phyloP scores from a whole-genome alignment of 2,797 vertebrate genomes.

The Rhinatrema bivittatum region DNA sequence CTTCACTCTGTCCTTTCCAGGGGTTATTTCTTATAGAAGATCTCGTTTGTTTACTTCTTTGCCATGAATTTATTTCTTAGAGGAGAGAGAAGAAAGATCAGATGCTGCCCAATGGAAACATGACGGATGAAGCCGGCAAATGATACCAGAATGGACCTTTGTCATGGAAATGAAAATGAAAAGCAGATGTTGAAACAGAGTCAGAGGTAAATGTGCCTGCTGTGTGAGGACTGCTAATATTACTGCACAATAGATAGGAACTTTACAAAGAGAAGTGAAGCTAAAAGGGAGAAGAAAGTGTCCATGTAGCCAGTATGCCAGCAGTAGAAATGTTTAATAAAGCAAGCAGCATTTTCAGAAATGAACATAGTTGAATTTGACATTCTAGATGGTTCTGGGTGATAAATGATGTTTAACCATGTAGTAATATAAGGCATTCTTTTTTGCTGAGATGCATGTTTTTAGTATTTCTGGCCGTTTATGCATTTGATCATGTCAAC shows the following conservation, averaged over 20 bases:
- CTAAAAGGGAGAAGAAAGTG: too few species aligned
- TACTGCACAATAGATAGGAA: conserved; percentile 33
- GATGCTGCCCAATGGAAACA: conserved; percentile 33
- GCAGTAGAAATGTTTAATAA: too few species aligned
- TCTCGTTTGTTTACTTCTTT: conserved; percentile 29
- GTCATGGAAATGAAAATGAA: conserved; percentile 56
- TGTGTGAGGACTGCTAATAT: conserved; percentile 20
- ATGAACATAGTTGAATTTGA: too few species aligned
- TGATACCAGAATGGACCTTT: conserved; percentile 35
- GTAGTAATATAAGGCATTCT: too few species aligned
- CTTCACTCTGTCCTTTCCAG: fast-evolving
- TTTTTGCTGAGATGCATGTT: too few species aligned
- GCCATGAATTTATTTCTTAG: conserved; percentile 31
- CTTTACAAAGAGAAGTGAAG: too few species aligned
- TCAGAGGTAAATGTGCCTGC: conserved; percentile 31
- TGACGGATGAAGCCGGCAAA: conserved; percentile 35
- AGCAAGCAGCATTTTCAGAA: too few species aligned
- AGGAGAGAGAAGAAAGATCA: conserved; percentile 30
- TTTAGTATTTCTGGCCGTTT: too few species aligned
- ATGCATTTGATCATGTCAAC: too few species aligned
- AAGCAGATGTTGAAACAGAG: conserved; percentile 50
- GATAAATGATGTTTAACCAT: too few species aligned
- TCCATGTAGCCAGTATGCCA: too few species aligned
- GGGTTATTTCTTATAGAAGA: conserved; percentile 39
- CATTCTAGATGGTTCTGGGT: too few species aligned